Evolutionary conservation across 1,140 invertebrate species (phyloP), one percentile per base, ranked within the genome.

Genomic region (Cotesia vestalis): DNA sequence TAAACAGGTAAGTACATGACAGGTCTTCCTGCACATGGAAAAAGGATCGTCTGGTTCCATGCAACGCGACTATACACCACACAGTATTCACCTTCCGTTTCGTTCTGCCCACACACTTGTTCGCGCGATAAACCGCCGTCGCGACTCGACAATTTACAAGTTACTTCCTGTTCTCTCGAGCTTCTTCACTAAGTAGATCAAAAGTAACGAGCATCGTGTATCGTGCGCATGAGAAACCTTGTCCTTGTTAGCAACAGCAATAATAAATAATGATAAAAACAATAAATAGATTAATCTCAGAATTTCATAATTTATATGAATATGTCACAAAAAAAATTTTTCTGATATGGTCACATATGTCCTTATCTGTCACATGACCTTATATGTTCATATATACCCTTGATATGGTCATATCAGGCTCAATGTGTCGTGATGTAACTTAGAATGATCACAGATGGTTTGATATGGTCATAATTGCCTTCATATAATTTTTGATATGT

Each of bases 21-120:
- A 77, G 77, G 73, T 70, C 68, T 80, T 80, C 79, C 79, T 78
- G 79, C 69, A 51, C 59, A 11, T 14, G 72, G 69, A 78, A 75
- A 75, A 76, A 75, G 70, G 70, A 76, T 76, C 64, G 73, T 73
- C 62, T 68, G 62, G 40, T 72, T 63, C 62, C 77, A 78, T 75
- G 75, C 73, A 61, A 77, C 62, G 46, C 71, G 3, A 27, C 27
- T 27, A 27, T 27, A 27, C 3, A 27, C 27, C 27, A 27, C 35
- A 38, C 57, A 14, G 38, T 69, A 35, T 59, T 57, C 66, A 35
- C 59, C 59, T 34, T 20, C 34, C 12, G 12, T 46, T 70, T 61
- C 36, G 12, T 63, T 46, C 57, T 17, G 14, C 73, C 66, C 38
- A 53, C 69, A 36, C 59, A 46, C 40, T 63, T 38, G 57, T 68